These are phyloP conservation scores for Platyura marginata DNA, from an alignment of 1,140 invertebrate species.

Conservation along the genomic window DNA sequence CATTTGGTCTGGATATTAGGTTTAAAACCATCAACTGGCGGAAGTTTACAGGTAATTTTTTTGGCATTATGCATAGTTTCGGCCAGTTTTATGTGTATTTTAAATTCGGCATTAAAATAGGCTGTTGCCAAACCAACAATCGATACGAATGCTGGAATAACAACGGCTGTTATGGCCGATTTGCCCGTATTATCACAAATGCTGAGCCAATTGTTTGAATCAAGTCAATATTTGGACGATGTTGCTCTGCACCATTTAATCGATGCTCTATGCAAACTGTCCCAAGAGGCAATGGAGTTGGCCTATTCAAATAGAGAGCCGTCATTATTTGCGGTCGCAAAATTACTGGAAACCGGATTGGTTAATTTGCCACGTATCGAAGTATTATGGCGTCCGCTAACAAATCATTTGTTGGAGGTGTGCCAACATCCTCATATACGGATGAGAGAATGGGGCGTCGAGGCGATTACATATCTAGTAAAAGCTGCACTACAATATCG, in stretches of 20 bases:
- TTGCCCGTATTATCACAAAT: slow-evolving; percentile 82
- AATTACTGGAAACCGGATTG: slow-evolving; percentile 87
- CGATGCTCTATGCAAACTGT: slow-evolving; percentile 90
- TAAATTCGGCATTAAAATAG: slow-evolving; percentile 2
- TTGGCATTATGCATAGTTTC: neutral
- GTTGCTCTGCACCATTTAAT: slow-evolving; percentile 91
- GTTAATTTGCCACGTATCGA: slow-evolving; percentile 88
- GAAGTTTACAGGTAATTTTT: slow-evolving; percentile 62
- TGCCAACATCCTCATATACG: slow-evolving; percentile 88
- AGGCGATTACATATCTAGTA: slow-evolving; percentile 88
- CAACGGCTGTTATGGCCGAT: slow-evolving; percentile 91
- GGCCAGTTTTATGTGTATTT: slow-evolving; percentile 3
- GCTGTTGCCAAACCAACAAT: slow-evolving; percentile 33
- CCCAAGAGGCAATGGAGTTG: slow-evolving; percentile 92
- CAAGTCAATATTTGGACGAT: slow-evolving; percentile 84
- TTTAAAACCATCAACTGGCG: slow-evolving; percentile 81
- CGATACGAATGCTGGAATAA: slow-evolving; percentile 81
- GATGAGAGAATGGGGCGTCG: slow-evolving; percentile 95
- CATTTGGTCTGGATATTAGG: slow-evolving; percentile 97
- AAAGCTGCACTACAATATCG: slow-evolving; percentile 80
- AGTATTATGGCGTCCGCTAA: slow-evolving; percentile 91
- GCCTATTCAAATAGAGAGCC: slow-evolving; percentile 94
- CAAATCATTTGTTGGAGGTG: slow-evolving; percentile 87
- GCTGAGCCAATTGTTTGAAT: slow-evolving; percentile 86
- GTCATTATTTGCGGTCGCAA: slow-evolving; percentile 92